Conservation (phyloP, 30 jellyfish, hydroid and myxozoan species). For the Turritopsis dohrnii region DNA sequence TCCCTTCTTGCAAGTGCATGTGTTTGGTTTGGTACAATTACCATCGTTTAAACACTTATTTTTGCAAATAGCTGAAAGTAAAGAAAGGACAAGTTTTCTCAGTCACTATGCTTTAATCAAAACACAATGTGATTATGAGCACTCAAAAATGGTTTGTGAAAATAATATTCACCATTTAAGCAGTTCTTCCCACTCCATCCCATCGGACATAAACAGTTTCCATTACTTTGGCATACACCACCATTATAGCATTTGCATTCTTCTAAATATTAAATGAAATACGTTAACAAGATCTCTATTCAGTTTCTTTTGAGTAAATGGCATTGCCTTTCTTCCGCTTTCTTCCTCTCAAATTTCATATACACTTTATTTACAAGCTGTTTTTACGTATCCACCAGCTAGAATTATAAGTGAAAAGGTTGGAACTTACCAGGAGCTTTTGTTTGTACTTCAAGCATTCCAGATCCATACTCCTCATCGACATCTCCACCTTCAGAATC, state of each 20-base stretch:
- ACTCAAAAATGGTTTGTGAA: no score
- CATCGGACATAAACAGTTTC: slow-evolving; percentile 47
- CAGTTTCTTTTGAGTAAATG: not conserved
- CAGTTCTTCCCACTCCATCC: slow-evolving; percentile 71
- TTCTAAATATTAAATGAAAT: not conserved
- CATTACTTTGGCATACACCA: slow-evolving; percentile 44
- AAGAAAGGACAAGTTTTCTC: no score
- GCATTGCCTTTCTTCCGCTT: not conserved
- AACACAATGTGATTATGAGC: no score
- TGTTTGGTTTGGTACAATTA: slow-evolving; percentile 31
- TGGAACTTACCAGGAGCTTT: not conserved
- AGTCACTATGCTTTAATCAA: no score
- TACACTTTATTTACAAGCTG: no score
- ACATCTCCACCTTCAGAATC: slow-evolving; percentile 32
- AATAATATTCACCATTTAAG: slow-evolving; percentile 41
- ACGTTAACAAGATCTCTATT: not conserved
- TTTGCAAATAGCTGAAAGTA: slow-evolving; percentile 48
- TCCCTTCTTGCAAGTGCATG: slow-evolving; percentile 49
- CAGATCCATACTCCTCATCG: slow-evolving; percentile 63
- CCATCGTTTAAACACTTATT: slow-evolving; percentile 61
- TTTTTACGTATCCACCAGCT: no score
- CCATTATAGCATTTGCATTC: slow-evolving; percentile 58
- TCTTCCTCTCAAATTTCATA: not conserved
- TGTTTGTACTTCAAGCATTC: slow-evolving; percentile 20
- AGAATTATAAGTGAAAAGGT: no score